These are phyloP conservation scores for Dipodomys ordii DNA, from an alignment of 2,113 vertebrate genomes.

Conservation along the genomic window DNA sequence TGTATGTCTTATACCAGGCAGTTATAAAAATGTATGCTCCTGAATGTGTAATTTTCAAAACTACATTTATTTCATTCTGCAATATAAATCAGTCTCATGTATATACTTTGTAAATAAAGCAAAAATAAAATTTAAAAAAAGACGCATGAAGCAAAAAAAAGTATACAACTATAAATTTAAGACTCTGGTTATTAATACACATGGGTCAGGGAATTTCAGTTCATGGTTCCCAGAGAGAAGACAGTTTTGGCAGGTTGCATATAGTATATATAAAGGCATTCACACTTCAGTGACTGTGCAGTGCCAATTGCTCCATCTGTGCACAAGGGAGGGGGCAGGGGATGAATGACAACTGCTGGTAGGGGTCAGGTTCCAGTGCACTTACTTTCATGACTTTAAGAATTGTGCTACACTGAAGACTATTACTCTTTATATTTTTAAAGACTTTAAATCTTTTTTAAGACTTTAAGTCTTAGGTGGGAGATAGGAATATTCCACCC, in stretches of 20 bases:
- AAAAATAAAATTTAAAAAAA: background rate
- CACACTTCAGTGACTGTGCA: background rate
- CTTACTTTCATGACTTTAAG: conserved; percentile 50
- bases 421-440: conserved; percentile 35
- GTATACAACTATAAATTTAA: conserved; percentile 57
- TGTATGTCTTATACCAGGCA: conserved; percentile 15
- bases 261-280: conserved; percentile 60
- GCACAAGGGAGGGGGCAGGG: background rate
- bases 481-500: background rate
- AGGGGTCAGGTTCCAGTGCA: conserved; percentile 57
- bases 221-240: conserved; percentile 66
- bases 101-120: conserved; percentile 55
- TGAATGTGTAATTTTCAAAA: conserved; percentile 58
- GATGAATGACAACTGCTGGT: conserved; percentile 36
- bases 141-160: conserved; percentile 49
- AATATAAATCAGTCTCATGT: conserved; percentile 32
- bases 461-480: background rate
- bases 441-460: background rate
- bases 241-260: conserved; percentile 59
- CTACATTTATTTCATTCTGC: conserved; percentile 52
- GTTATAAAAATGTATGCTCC: conserved; percentile 52
- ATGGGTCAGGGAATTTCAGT: conserved; percentile 63
- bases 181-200: conserved; percentile 64
- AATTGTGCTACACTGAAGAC: conserved; percentile 39
- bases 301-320: conserved; percentile 60